phyloP scores from a whole-genome alignment of 1,140 invertebrate genomes.

The Neelides sp. region DNA sequence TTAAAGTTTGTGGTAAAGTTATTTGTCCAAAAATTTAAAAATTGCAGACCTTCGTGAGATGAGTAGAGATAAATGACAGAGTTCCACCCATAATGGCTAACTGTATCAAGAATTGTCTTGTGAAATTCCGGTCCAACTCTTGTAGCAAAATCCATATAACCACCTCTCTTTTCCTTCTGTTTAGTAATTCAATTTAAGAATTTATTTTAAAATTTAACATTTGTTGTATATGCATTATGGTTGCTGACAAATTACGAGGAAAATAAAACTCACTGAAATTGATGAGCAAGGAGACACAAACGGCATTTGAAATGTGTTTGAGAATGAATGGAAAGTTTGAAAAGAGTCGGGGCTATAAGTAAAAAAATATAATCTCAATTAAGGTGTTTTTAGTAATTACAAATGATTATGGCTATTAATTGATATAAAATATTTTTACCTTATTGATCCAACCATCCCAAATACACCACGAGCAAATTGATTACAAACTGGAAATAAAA shows the following conservation, averaged over 20 bases:
- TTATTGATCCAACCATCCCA: conserved; percentile 47
- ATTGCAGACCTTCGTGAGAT: conserved; percentile 39
- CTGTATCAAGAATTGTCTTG: conserved; percentile 40
- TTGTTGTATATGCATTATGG: background rate
- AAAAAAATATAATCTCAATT: too few species aligned
- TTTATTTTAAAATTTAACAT: background rate
- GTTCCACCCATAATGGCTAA: conserved; percentile 40
- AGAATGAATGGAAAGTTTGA: conserved; percentile 43
- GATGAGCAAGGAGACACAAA: conserved; percentile 37
- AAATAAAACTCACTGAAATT: background rate
- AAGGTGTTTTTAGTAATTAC: too few species aligned
- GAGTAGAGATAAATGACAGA: conserved; percentile 43
- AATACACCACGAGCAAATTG: conserved; percentile 41
- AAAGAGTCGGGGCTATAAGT: conserved; percentile 41
- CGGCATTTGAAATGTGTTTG: conserved; percentile 46
- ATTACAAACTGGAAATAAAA: conserved; percentile 38
- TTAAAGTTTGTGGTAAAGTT: background rate
- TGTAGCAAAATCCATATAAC: conserved; percentile 34
- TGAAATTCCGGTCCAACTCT: conserved; percentile 38
- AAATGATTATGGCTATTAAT: too few species aligned
- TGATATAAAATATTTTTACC: too few species aligned
- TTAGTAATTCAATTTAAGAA: background rate
- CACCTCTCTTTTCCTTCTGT: conserved; percentile 11
- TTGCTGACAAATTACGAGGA: background rate
- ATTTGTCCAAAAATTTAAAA: conserved; percentile 12